Conservation (phyloP, 2,888 invertebrate species). For the Crioceris asparagi region DNA sequence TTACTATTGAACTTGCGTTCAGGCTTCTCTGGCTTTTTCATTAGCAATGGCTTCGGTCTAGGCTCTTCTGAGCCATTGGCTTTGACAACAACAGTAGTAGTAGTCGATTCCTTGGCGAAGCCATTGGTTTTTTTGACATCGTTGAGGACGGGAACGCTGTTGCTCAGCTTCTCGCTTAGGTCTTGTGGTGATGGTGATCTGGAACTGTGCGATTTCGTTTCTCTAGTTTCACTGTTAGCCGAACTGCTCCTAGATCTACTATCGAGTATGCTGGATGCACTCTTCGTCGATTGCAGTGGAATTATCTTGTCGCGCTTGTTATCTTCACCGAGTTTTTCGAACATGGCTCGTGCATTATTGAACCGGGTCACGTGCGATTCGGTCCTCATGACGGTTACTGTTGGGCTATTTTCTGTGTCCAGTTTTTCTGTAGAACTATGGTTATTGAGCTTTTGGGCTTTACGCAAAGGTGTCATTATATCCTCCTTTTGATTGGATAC, state of each 20-base stretch:
- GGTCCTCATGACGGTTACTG: constrained; percentile 67
- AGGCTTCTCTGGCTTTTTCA: constrained; percentile 66
- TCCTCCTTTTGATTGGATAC: constrained; percentile 21
- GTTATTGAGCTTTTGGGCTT: constrained; percentile 19
- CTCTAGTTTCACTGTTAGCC: constrained; percentile 46
- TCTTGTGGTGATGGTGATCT: constrained; percentile 33
- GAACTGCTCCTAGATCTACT: constrained; percentile 55
- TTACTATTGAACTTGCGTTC: constrained; percentile 73
- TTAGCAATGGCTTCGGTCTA: constrained; percentile 23
- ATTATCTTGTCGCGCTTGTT: constrained; percentile 36
- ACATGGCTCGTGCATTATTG: constrained; percentile 82
- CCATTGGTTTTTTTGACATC: constrained; percentile 24
- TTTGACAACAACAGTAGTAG: constrained; percentile 12
- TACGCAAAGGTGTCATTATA: constrained; percentile 21
- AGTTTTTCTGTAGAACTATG: constrained; percentile 17
- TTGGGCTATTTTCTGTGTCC: constrained; percentile 26
- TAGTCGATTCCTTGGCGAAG: neutral
- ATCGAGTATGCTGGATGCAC: constrained; percentile 42
- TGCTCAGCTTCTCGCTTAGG: constrained; percentile 45
- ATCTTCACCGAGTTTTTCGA: constrained; percentile 78
- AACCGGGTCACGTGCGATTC: constrained; percentile 81
- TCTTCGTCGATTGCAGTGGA: constrained; percentile 35
- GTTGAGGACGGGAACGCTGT: constrained; percentile 41
- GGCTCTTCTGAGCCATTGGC: constrained; percentile 24
- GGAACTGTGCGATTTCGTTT: constrained; percentile 24